Evolutionary conservation across 2,888 invertebrate species (phyloP).

Genomic region (Nomada hirtipes): DNA sequence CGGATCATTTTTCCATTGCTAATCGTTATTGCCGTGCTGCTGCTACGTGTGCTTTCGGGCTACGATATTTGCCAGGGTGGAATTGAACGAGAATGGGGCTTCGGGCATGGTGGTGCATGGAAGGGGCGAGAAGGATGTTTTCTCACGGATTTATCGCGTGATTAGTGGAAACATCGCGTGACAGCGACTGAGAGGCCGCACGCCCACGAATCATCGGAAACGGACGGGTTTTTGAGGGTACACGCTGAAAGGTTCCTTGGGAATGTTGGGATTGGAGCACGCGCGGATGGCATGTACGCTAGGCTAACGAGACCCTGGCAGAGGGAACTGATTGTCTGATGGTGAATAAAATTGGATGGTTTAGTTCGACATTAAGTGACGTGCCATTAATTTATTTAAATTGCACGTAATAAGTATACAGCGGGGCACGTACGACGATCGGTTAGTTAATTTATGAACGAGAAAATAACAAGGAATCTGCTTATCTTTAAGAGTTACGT

Average conservation of each 20-base stretch:
- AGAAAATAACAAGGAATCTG: too few relatives aligned
- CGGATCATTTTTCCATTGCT: conserved; percentile 32
- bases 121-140: conserved; percentile 37
- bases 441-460: too few relatives aligned
- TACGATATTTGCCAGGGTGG: conserved; percentile 10
- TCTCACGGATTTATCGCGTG: conserved; percentile 61
- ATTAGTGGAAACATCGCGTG: conserved; percentile 46
- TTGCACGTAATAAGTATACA: too few relatives aligned
- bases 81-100: neutral
- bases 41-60: neutral
- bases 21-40: conserved; percentile 23
- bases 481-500: too few relatives aligned
- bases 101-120: conserved; percentile 30
- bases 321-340: too few relatives aligned
- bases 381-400: too few relatives aligned
- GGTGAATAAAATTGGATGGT: too few relatives aligned
- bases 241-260: conserved; percentile 3
- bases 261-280: neutral
- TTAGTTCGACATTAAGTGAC: too few relatives aligned
- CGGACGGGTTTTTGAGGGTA: conserved; percentile 4
- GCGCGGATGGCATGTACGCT: neutral
- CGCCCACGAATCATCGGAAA: conserved; percentile 27
- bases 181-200: conserved; percentile 31
- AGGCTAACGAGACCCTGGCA: too few relatives aligned
- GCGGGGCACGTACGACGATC: too few relatives aligned